Percentiles rank a stretch among this genome's conserved stretches.
Conservation (phyloP, 2,113 vertebrate species). For the Oryzias melastigma region DNA sequence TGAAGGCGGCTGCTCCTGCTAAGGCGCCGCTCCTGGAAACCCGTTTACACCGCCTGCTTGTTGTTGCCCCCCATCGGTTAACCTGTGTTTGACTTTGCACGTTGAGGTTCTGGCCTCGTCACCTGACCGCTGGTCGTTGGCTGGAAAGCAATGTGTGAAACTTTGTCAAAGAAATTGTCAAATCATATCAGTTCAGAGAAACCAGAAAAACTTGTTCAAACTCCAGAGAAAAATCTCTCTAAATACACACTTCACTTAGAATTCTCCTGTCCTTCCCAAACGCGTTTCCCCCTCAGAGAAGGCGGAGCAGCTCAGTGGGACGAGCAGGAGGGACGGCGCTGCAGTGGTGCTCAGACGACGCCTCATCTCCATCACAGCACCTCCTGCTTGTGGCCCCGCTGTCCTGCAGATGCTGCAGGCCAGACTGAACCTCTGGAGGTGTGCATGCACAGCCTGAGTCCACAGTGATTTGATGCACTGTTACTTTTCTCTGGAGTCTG, state of each 20-base stretch:
- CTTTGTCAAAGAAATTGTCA: constrained; percentile 84
- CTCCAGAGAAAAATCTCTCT: constrained; percentile 39
- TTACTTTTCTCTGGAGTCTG: constrained; percentile 54
- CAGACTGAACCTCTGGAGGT: constrained; percentile 49
- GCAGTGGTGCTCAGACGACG: too few relatives aligned
- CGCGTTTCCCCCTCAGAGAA: too few relatives aligned
- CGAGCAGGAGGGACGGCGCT: too few relatives aligned
- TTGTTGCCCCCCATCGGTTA: constrained; percentile 89
- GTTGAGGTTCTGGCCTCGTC: constrained; percentile 74
- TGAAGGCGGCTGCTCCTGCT: constrained; percentile 89
- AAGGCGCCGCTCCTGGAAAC: constrained; percentile 67
- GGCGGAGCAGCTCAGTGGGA: too few relatives aligned
- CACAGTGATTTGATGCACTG: constrained; percentile 70
- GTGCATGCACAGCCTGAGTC: constrained; percentile 67
- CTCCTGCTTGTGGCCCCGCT: constrained; percentile 23
- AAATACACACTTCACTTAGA: background rate
- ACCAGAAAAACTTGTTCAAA: constrained; percentile 75
- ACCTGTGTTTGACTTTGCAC: constrained; percentile 81
- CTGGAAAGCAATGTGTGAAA: constrained; percentile 78
- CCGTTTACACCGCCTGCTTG: constrained; percentile 80
- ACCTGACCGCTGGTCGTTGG: constrained; percentile 55
- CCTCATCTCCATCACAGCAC: background rate
- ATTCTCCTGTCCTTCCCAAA: too few relatives aligned
- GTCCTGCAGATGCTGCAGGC: constrained; percentile 23
- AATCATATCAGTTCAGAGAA: constrained; percentile 73